phyloP scores from a whole-genome alignment of 2,888 invertebrate species.

The Pocota personata region DNA sequence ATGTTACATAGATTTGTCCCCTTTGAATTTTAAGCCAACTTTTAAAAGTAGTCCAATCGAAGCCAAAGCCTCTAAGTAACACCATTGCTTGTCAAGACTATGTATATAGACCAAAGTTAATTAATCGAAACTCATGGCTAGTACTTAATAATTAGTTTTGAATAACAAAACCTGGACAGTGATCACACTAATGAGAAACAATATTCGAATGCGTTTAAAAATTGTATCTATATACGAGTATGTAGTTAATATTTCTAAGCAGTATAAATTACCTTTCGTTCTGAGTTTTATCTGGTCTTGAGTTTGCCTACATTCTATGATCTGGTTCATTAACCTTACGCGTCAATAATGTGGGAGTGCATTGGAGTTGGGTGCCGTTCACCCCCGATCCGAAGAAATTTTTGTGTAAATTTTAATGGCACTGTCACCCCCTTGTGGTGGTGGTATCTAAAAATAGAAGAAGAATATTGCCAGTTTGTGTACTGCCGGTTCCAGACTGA shows the following conservation, averaged over 20 bases:
- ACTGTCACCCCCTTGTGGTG: conserved; percentile 28
- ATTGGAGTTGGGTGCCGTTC: neutral
- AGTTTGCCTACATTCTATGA: neutral
- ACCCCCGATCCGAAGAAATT: neutral
- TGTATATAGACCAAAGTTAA: neutral
- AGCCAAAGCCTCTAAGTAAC: neutral
- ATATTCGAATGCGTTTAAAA: conserved; percentile 19
- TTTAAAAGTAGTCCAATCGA: too few species aligned
- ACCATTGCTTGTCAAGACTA: neutral
- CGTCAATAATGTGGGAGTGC: neutral
- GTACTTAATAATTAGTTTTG: neutral
- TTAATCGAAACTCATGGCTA: neutral
- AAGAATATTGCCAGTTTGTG: neutral
- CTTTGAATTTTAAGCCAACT: too few species aligned
- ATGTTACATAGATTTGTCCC: too few species aligned
- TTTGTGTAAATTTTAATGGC: neutral
- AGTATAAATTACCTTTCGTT: conserved; percentile 12
- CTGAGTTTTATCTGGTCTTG: neutral
- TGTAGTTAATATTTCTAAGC: neutral
- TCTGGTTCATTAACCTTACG: conserved; percentile 28
- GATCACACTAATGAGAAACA: conserved; percentile 17
- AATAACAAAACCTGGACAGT: neutral
- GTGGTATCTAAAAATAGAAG: conserved; percentile 22
- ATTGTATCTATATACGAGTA: too few species aligned
- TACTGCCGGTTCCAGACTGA: neutral